Conservation (phyloP, 2,797 vertebrate genomes). For the Euphonia xanthogaster region DNA sequence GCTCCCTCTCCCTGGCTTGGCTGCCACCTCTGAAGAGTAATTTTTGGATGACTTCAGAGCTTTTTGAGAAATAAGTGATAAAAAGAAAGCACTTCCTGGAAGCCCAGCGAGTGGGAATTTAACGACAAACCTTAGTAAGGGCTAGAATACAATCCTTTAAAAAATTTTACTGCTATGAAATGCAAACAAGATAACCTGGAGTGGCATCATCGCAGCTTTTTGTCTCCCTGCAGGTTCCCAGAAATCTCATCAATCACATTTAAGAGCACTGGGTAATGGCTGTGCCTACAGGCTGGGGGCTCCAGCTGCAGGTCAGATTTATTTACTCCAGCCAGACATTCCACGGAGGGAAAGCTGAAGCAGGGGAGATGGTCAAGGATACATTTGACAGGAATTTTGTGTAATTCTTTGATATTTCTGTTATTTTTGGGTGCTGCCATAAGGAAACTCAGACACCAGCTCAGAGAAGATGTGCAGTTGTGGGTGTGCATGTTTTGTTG, state of each 20-base stretch:
- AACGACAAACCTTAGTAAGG: background rate
- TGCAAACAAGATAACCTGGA: background rate
- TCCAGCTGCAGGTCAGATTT: background rate
- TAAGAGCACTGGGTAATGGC: background rate
- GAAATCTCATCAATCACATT: background rate
- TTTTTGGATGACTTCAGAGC: background rate
- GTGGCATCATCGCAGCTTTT: background rate
- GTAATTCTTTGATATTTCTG: background rate
- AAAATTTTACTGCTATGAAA: background rate
- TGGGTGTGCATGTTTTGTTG: background rate
- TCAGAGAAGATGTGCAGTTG: background rate
- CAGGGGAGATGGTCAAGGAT: background rate
- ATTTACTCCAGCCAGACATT: background rate
- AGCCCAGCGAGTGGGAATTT: background rate
- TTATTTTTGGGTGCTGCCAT: background rate
- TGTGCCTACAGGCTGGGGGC: background rate
- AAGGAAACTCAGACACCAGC: background rate
- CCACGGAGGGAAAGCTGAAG: background rate
- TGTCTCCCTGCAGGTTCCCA: background rate
- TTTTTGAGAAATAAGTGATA: background rate
- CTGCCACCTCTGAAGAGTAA: background rate
- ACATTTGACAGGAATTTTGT: background rate
- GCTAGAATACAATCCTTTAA: background rate
- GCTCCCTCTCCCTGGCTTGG: background rate
- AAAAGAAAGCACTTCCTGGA: background rate